Percentiles rank a stretch among this genome's conserved stretches.
phyloP scores from a whole-genome alignment of 2,888 invertebrate species.

The Pseudolycoriella hygida region DNA sequence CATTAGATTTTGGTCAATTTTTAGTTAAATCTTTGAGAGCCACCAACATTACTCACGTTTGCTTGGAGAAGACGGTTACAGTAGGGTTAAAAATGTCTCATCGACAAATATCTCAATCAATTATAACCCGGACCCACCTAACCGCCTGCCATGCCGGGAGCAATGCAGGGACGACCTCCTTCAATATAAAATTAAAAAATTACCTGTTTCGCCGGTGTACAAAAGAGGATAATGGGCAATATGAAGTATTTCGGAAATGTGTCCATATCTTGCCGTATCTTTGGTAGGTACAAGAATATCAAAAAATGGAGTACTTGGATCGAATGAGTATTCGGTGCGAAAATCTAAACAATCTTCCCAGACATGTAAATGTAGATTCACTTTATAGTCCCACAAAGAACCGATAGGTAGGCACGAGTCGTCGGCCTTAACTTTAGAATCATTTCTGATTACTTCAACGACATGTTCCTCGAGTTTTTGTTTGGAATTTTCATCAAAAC shows the following conservation, averaged over 20 bases:
- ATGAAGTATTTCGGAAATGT: slow-evolving; percentile 43
- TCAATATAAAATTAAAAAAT: too few species aligned
- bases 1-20: too few species aligned
- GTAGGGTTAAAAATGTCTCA: too few species aligned
- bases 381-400: slow-evolving; percentile 57
- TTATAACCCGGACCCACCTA: too few species aligned
- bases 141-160: too few species aligned
- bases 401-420: slow-evolving; percentile 45
- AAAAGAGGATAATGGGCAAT: slow-evolving; percentile 58
- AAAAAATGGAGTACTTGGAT: slow-evolving; percentile 56
- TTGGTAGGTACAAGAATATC: slow-evolving; percentile 80
- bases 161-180: too few species aligned
- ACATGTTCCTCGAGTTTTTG: slow-evolving; percentile 51
- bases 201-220: slow-evolving; percentile 69
- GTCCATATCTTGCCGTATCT: slow-evolving; percentile 75
- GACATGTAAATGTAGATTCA: slow-evolving; percentile 48
- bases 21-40: too few species aligned
- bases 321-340: slow-evolving; percentile 54
- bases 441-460: slow-evolving; percentile 46
- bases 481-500: slow-evolving; percentile 51
- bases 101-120: too few species aligned
- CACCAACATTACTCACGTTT: too few species aligned
- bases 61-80: too few species aligned
- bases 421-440: slow-evolving; percentile 34
- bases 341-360: slow-evolving; percentile 67